Base-by-base conservation (phyloP, 2,113 vertebrate species). In the Pogona vitticeps region DNA sequence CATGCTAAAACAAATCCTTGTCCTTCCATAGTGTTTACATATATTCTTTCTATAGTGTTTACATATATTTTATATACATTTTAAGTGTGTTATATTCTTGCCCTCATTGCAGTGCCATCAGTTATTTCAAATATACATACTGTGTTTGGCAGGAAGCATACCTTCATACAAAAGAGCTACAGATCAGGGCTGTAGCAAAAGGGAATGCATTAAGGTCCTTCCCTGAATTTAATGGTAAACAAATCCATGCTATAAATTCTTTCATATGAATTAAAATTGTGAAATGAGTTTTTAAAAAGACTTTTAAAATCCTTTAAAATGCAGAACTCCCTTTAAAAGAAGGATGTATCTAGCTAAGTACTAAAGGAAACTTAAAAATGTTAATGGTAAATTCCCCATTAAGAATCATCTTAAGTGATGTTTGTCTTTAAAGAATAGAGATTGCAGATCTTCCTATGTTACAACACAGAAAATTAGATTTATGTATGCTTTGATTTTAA, bases 401-500 rank as follows among this genome's bases (percentile, higher is more conserved):
- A 33, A 87, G 78, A 33, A 87, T 84, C 2, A 20, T 40, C 86
- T 88, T 58, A 88, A 80, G 84, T 13, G 28, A 58, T 14, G 2
- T 33, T 75, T 38, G 38, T 28, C 42, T 77, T 75, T 52, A 31
- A 91, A 81, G 26, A 77, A 26, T 31, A 38, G 0, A 2, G 63
- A 85, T 90, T 84, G 83, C 28, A 12, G 38, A 79, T 63, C 88
- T 65, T 59, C 46, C 88, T 13, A 3, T 14, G 68, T 33, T 0
- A 0, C 61, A 86, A 61, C 2, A 0, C 78, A 89, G 82, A 80
- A 91, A 91, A 93, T 36, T 76, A 80, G 20, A 17, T 15, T 92
- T 89, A 65, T 83, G 36, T 36, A 14, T 73, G 38, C n/a, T 83
- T 87, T 88, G 58, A 10, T 90, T 71, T 91, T 88, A 58, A 67